These are phyloP conservation scores for Luidia sarsii DNA, from an alignment of 53 echinoderm and acorn worm species.

Conservation along the genomic window DNA sequence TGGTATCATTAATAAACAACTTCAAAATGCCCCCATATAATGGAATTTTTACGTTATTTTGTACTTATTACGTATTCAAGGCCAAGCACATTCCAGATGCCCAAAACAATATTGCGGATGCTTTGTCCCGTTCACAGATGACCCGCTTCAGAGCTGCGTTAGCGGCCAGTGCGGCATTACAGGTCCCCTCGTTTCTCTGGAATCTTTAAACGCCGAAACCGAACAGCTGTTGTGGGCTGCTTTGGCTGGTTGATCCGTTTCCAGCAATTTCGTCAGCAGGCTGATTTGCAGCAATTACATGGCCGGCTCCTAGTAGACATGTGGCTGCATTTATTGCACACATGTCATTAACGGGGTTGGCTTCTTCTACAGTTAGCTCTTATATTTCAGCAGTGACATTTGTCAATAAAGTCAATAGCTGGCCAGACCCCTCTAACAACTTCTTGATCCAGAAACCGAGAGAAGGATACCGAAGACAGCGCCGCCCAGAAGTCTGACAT, in stretches of 20 bases:
- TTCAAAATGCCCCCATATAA: slow-evolving; percentile 15
- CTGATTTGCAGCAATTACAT: background rate
- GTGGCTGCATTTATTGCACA: slow-evolving; percentile 26
- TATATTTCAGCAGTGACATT: slow-evolving; percentile 24
- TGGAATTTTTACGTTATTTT: slow-evolving; percentile 34
- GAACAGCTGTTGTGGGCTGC: background rate
- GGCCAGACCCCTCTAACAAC: slow-evolving; percentile 20
- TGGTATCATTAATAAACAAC: slow-evolving; percentile 46
- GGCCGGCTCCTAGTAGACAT: slow-evolving; percentile 22
- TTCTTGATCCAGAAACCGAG: slow-evolving; percentile 4
- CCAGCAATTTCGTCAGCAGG: background rate
- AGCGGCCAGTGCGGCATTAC: background rate
- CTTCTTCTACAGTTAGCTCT: slow-evolving; percentile 22
- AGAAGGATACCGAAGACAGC: slow-evolving; percentile 24
- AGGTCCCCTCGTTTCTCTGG: slow-evolving; percentile 38
- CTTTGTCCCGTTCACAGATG: slow-evolving; percentile 54
- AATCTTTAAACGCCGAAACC: background rate
- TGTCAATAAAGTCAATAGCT: slow-evolving; percentile 2
- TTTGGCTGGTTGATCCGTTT: slow-evolving; percentile 2
- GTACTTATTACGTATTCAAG: slow-evolving; percentile 29
- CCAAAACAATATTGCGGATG: slow-evolving; percentile 42
- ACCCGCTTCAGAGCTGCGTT: slow-evolving; percentile 6
- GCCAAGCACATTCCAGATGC: slow-evolving; percentile 34
- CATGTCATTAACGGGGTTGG: slow-evolving; percentile 18
- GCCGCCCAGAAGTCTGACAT: background rate